phyloP scores from a whole-genome alignment of 2,113 vertebrate genomes.

The Columba janthina region DNA sequence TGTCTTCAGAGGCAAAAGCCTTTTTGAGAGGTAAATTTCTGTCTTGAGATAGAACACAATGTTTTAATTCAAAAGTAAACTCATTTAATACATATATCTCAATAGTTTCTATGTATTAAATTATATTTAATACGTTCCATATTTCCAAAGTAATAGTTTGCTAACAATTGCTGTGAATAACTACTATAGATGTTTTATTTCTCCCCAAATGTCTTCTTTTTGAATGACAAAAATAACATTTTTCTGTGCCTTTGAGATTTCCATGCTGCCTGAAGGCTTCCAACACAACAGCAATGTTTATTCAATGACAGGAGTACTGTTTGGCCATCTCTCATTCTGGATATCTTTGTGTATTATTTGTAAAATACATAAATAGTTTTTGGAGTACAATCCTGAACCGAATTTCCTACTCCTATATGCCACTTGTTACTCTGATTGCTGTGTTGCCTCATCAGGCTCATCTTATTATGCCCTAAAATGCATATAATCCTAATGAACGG shows the following conservation, averaged over 20 bases:
- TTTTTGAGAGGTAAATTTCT: not conserved
- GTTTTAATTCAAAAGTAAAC: not conserved
- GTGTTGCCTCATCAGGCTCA: not conserved
- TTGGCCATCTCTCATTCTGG: not conserved
- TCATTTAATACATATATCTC: not conserved
- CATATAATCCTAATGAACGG: not conserved
- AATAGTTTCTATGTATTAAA: not conserved
- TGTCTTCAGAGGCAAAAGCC: not conserved
- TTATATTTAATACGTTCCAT: not conserved
- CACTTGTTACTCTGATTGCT: not conserved
- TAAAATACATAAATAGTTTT: not conserved
- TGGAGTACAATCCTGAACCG: not conserved
- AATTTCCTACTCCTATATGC: not conserved
- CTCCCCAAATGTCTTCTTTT: not conserved
- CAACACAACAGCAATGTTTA: not conserved
- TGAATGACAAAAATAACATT: not conserved
- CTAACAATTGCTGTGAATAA: not conserved
- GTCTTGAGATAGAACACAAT: not conserved
- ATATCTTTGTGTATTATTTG: not conserved
- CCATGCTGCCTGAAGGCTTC: not conserved
- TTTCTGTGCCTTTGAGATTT: not conserved
- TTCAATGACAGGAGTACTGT: not conserved
- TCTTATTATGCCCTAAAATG: not conserved
- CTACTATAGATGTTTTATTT: not conserved
- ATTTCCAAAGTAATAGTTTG: not conserved